Evolutionary conservation across 2,113 vertebrate genomes (phyloP).

Genomic region (Sinocyclocheilus maitianheensis): DNA sequence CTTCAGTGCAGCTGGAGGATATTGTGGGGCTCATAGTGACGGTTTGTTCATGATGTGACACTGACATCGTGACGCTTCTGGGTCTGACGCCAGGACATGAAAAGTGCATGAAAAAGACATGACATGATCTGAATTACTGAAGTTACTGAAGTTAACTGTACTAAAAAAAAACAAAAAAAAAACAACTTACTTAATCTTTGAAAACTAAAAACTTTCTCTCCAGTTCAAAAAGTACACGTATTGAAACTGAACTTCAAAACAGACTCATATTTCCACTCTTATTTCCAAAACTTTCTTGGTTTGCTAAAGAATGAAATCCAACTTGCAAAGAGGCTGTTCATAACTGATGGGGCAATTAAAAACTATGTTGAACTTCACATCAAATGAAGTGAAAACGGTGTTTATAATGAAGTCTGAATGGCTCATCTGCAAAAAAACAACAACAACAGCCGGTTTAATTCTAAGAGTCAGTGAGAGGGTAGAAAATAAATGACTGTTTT

Average conservation of each 20-base stretch:
- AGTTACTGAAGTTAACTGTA: neutral
- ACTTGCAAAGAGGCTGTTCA: neutral
- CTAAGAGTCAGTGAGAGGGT: neutral
- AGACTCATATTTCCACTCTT: neutral
- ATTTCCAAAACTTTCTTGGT: neutral
- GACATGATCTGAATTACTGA: too few relatives aligned
- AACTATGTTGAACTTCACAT: neutral
- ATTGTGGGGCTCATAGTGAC: neutral
- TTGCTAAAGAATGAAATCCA: neutral
- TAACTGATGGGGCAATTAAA: neutral
- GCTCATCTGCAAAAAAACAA: neutral
- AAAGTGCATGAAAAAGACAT: neutral
- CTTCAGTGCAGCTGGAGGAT: constrained; percentile 49
- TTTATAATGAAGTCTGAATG: neutral
- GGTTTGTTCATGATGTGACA: neutral
- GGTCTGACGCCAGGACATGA: neutral
- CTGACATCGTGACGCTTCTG: constrained; percentile 7
- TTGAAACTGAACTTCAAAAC: neutral
- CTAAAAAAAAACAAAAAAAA: neutral
- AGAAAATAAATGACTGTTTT: neutral
- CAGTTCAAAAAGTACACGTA: neutral
- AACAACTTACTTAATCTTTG: neutral
- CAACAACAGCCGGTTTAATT: neutral
- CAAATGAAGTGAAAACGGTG: neutral
- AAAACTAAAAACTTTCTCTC: neutral